Evolutionary conservation across 2,797 vertebrate species (phyloP), one percentile per base, ranked within the genome.

Genomic region (Phoeniculus purpureus): DNA sequence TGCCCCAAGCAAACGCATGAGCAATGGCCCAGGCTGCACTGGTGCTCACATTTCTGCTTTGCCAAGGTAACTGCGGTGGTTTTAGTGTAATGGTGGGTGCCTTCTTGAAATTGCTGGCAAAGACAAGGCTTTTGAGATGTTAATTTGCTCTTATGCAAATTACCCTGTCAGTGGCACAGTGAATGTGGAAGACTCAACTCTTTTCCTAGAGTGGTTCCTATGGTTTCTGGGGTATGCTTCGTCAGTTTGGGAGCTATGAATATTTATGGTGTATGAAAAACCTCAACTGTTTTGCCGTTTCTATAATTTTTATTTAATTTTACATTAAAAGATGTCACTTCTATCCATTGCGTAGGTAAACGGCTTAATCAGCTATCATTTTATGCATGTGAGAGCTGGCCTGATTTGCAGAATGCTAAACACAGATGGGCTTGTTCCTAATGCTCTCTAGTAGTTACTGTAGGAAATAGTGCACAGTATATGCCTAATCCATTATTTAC

Each of bases 141-240:
- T 98, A 97, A 98, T 97, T 97, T 97, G 91, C 95, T 96, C 85
- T 96, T 97, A 93, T 95, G 97, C 97, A 97, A 97, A 98, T 97
- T 93, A 97, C 93, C 77, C 95, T 97, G 96, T 97, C 97, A 97
- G 83, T 95, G 82, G 93, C 93, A 92, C 87, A 83, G 31, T 54
- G 89, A 90, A 95, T 94, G 95, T 96, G 96, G 95, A 97, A 96
- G 95, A 96, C 97, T 96, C 96, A 97, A 92, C 95, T 96, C 91
- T 94, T 95, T 96, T 95, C 87, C 89, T 92, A 81, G 95, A 94
- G 81, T 95, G 96, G 96, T 97, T 97, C 97, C 97, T 97, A 96
- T 97, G 96, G 96, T 97, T 97, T 97, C 94, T 12, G 95, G 96
- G 92, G 91, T 94, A 86, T 40, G 91, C 95, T 94, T 97, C 96